A percentile compares a stretch with the other conserved stretches of the same genome.
Evolutionary conservation across 2,797 vertebrate species (phyloP).

Genomic region (Melanotaenia nigrans): DNA sequence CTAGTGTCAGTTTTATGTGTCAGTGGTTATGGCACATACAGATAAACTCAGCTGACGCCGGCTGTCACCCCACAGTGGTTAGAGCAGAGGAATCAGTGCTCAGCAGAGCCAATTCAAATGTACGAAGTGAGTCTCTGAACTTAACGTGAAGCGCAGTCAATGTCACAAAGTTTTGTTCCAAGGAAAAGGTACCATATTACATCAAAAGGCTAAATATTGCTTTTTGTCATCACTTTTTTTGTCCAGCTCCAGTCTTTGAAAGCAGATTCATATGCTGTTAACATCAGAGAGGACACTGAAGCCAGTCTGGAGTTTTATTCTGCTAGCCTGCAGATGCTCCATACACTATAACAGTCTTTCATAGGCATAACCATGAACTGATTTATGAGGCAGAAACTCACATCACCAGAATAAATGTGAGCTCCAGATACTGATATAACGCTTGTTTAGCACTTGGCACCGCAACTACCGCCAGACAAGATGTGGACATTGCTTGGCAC

Average conservation of each 20-base stretch:
- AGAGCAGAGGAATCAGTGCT: constrained; percentile 32
- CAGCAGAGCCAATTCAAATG: constrained; percentile 34
- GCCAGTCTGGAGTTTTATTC: constrained; percentile 32
- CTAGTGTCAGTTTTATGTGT: constrained; percentile 62
- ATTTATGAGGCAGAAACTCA: constrained; percentile 63
- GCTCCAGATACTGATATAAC: constrained; percentile 63
- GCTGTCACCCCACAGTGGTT: constrained; percentile 51
- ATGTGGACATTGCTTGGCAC: constrained; percentile 36
- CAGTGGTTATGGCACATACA: constrained; percentile 51
- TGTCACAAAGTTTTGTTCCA: constrained; percentile 27
- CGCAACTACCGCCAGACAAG: constrained; percentile 34
- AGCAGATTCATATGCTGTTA: constrained; percentile 1
- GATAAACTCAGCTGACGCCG: constrained; percentile 55
- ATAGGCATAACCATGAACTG: constrained; percentile 35
- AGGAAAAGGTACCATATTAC: constrained; percentile 21
- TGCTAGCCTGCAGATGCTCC: constrained; percentile 42
- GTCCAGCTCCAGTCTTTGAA: constrained; percentile 1
- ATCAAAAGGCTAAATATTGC: constrained; percentile 26
- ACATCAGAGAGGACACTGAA: constrained; percentile 14
- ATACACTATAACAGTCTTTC: constrained; percentile 19
- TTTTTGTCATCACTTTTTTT: constrained; percentile 26
- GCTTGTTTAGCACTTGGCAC: constrained; percentile 60
- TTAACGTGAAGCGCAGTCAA: constrained; percentile 23
- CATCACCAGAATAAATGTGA: constrained; percentile 54
- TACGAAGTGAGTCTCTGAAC: constrained; percentile 28